Evolutionary conservation across 2,888 invertebrate species (phyloP).

Genomic region (Scelioninae gen. 2): DNA sequence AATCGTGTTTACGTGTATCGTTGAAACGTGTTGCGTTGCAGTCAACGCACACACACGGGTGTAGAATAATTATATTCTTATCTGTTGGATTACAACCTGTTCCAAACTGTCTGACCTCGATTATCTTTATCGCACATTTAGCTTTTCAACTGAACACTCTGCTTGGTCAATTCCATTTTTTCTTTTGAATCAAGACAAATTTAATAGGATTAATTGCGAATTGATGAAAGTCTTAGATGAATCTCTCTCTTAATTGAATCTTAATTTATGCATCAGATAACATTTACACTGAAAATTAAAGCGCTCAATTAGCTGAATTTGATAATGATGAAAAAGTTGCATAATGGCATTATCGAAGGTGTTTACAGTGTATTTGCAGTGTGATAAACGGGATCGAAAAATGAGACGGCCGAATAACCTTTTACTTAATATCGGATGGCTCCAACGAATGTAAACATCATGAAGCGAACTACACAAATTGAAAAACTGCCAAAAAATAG

Average conservation of each 20-base stretch:
- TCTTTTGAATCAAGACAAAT: too few relatives aligned
- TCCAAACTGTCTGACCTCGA: slow-evolving; percentile 65
- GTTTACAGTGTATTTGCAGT: slow-evolving; percentile 8
- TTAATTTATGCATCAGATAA: neutral
- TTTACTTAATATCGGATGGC: slow-evolving; percentile 21
- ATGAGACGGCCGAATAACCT: slow-evolving; percentile 30
- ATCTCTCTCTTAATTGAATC: too few relatives aligned
- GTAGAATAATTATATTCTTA: slow-evolving; percentile 52
- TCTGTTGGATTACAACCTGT: slow-evolving; percentile 62
- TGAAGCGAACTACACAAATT: slow-evolving; percentile 14
- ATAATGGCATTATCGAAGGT: slow-evolving; percentile 9
- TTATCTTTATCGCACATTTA: slow-evolving; percentile 59
- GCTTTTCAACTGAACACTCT: neutral
- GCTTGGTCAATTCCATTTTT: too few relatives aligned
- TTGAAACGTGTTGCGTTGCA: slow-evolving; percentile 17
- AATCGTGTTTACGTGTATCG: slow-evolving; percentile 7
- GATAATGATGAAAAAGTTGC: slow-evolving; percentile 1
- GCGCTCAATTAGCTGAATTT: too few relatives aligned
- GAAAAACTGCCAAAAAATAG: slow-evolving; percentile 17
- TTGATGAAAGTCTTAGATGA: too few relatives aligned
- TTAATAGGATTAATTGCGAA: too few relatives aligned
- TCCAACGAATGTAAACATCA: slow-evolving; percentile 22
- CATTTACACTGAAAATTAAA: too few relatives aligned
- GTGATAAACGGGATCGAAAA: slow-evolving; percentile 21
- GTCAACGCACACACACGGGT: neutral